Evolutionary conservation across 1,140 invertebrate species (phyloP).

Genomic region (Drosophila sp.): DNA sequence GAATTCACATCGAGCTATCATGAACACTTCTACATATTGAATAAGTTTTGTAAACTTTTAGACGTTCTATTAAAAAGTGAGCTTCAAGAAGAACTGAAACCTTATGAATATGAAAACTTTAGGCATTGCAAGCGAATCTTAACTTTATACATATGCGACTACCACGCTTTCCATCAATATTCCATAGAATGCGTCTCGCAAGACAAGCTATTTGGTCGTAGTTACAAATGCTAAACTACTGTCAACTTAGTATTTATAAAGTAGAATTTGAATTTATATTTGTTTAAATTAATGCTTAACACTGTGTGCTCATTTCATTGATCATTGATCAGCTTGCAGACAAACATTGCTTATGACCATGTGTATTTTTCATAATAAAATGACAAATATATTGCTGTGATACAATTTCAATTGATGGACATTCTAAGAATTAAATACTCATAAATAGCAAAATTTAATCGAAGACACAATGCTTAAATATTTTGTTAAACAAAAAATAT

Average conservation of each 20-base stretch:
- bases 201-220: too few species aligned
- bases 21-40: not conserved
- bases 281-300: constrained; percentile 18
- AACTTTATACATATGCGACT: not conserved
- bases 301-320: constrained; percentile 24
- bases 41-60: constrained; percentile 4
- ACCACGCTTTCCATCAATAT: too few species aligned
- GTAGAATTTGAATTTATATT: not conserved
- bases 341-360: constrained; percentile 30
- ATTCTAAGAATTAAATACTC: constrained; percentile 66
- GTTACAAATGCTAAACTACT: not conserved
- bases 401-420: constrained; percentile 80
- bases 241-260: constrained; percentile 1
- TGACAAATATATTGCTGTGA: constrained; percentile 82
- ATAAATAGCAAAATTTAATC: constrained; percentile 42
- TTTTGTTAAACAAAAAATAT: too few species aligned
- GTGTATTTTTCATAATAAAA: constrained; percentile 41
- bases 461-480: constrained; percentile 8
- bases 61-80: constrained; percentile 7
- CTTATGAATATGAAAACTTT: not conserved
- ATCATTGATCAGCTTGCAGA: not conserved
- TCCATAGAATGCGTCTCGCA: too few species aligned
- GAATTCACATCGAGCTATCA: not conserved
- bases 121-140: not conserved
- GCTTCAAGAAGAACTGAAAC: constrained; percentile 31